Percentiles rank a stretch among this genome's conserved stretches.
phyloP scores from a whole-genome alignment of 2,888 invertebrate genomes.

The Euplexia lucipara region DNA sequence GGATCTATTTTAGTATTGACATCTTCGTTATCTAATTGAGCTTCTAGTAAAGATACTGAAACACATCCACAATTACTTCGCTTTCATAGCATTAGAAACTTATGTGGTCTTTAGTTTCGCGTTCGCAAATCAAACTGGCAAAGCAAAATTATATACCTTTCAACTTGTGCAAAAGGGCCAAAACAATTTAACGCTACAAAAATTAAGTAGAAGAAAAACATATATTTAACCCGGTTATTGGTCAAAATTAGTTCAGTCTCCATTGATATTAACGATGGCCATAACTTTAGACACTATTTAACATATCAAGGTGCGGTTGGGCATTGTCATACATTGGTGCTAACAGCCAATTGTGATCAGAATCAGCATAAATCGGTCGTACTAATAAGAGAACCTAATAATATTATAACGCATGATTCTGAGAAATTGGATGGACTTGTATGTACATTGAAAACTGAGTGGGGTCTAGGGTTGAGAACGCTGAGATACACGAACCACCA shows the following conservation, averaged over 20 bases:
- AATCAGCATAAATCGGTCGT: constrained; percentile 43
- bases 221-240: constrained; percentile 28
- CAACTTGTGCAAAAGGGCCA: not conserved
- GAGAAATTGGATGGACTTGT: constrained; percentile 14
- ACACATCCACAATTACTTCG: not conserved
- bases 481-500: constrained; percentile 3
- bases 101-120: not conserved
- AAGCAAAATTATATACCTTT: not conserved
- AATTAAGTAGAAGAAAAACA: constrained; percentile 17
- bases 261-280: constrained; percentile 51
- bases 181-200: not conserved
- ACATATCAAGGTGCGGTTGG: constrained; percentile 54
- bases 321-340: constrained; percentile 56
- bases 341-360: constrained; percentile 57
- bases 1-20: not conserved
- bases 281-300: constrained; percentile 50
- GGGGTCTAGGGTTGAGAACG: constrained; percentile 25
- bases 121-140: not conserved
- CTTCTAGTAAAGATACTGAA: not conserved
- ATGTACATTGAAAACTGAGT: constrained; percentile 28
- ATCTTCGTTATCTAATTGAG: not conserved
- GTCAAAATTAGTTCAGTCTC: constrained; percentile 22
- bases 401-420: constrained; percentile 27
- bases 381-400: constrained; percentile 48
- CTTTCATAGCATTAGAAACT: not conserved